Evolutionary conservation across 2,888 invertebrate species (phyloP), one percentile per base, ranked within the genome.

Genomic region (Gandaritis pyraliata): DNA sequence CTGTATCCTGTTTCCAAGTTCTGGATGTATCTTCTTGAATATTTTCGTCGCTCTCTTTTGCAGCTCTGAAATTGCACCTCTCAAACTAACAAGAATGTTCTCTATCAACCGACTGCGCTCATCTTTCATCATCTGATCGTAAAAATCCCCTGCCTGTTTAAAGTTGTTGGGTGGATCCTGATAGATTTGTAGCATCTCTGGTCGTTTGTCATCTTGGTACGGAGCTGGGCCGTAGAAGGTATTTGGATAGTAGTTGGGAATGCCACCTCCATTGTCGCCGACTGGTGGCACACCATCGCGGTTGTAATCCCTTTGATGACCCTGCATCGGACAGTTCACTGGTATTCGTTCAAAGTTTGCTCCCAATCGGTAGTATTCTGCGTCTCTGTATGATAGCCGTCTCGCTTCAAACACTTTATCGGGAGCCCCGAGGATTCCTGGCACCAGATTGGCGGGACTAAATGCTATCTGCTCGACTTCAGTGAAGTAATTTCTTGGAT

Each of bases 181-280:
- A 4, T 94, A 82, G 18, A 87, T 80, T 77, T 94, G 94, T 43
- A 93, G 86, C 5, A 94, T 86, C 10, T 92, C 80, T 10, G 93
- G 78, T 45, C 83, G 80, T 65, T 92, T 92, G 15, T 94, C 94
- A 5, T 94, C 91, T 30, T 94, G 90, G 70, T 94, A 94, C 46
- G 94, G 94, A 65, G 94, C 93, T 0, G 98, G 97, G 0, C 98
- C 98, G 67, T 94, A 91, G 83, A 98, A 99, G 67, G 98, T 97
- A 90, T 99, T 99, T 0, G 99, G 99, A 87, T 94, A 97, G 82
- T 98, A 99, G 86, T 98, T 98, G 1, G 98, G 98, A 3, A 96
- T 96, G 23, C 96, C 96, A 38, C 94, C 94, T 84, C 97, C 96
- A 80, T 98, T 98, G 72, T 96, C 94, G 41, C 93, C 90, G n/a